A percentile compares a stretch with the other conserved stretches of the same genome.
These are phyloP conservation scores for Uloborus diversus DNA, from an alignment of 1,140 invertebrate species.

Conservation along the genomic window DNA sequence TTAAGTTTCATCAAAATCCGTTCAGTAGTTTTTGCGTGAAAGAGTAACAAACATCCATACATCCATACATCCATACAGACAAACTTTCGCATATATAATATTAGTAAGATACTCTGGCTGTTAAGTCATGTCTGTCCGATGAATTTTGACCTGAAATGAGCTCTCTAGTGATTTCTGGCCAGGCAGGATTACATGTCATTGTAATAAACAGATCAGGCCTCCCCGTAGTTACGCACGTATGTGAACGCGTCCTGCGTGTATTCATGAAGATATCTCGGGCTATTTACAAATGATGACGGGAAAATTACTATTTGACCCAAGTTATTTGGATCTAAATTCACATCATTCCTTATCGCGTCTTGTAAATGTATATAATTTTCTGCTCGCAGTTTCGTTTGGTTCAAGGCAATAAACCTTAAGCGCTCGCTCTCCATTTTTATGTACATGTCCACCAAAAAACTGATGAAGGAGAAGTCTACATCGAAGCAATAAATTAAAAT, in stretches of 20 bases:
- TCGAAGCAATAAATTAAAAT: too few relatives aligned
- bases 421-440: constrained; percentile 60
- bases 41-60: too few relatives aligned
- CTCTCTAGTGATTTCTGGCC: constrained; percentile 65
- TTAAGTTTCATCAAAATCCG: too few relatives aligned
- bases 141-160: constrained; percentile 60
- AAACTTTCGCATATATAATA: too few relatives aligned
- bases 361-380: constrained; percentile 59
- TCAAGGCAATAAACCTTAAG: constrained; percentile 59
- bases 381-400: constrained; percentile 59
- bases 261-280: neutral
- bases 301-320: too few relatives aligned
- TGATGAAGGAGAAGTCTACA: too few relatives aligned
- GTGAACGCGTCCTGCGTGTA: neutral
- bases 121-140: constrained; percentile 64
- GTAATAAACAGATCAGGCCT: constrained; percentile 66
- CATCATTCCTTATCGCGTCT: too few relatives aligned
- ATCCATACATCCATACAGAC: too few relatives aligned
- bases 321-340: too few relatives aligned
- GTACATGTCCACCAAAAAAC: constrained; percentile 25
- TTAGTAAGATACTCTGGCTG: constrained; percentile 63
- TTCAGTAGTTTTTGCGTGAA: too few relatives aligned
- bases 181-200: constrained; percentile 68
- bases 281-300: neutral
- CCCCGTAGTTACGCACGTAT: neutral